phyloP scores from a whole-genome alignment of 2,888 invertebrate genomes.

The Callyntrura sp. region DNA sequence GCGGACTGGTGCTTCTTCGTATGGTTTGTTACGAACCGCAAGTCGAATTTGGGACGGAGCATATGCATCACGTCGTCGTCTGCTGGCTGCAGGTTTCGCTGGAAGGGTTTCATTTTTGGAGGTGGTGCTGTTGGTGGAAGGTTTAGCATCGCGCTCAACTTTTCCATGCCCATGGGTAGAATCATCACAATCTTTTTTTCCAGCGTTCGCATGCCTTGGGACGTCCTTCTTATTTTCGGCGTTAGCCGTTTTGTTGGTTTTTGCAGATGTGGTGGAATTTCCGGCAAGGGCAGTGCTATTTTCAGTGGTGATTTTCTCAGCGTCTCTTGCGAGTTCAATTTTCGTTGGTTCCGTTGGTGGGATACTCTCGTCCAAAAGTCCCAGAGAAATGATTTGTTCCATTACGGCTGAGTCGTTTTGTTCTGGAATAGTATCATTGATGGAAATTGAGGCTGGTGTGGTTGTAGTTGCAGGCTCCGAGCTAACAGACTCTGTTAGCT shows the following conservation, averaged over 20 bases:
- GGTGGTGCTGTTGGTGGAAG: neutral
- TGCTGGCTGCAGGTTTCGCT: neutral
- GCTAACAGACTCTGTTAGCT: neutral
- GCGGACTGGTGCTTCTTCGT: neutral
- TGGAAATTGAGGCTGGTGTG: neutral
- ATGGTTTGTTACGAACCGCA: constrained; percentile 27
- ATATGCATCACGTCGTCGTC: constrained; percentile 14
- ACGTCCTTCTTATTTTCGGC: neutral
- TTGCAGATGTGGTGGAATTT: neutral
- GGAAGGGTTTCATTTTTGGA: neutral
- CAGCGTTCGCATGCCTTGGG: neutral
- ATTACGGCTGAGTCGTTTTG: constrained; percentile 26
- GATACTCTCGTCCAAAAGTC: neutral
- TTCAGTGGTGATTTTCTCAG: neutral
- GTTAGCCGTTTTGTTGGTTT: neutral
- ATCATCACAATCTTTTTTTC: neutral
- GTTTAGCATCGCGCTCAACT: too few species aligned
- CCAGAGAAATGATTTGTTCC: neutral
- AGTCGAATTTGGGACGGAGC: neutral
- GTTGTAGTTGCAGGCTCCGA: neutral
- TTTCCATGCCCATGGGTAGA: neutral
- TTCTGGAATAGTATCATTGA: neutral
- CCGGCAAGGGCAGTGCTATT: neutral
- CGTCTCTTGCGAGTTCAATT: too few species aligned
- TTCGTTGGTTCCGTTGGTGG: too few species aligned